Evolutionary conservation across 2,888 invertebrate genomes (phyloP).

Genomic region (Sinopyrophorus schimmeli): DNA sequence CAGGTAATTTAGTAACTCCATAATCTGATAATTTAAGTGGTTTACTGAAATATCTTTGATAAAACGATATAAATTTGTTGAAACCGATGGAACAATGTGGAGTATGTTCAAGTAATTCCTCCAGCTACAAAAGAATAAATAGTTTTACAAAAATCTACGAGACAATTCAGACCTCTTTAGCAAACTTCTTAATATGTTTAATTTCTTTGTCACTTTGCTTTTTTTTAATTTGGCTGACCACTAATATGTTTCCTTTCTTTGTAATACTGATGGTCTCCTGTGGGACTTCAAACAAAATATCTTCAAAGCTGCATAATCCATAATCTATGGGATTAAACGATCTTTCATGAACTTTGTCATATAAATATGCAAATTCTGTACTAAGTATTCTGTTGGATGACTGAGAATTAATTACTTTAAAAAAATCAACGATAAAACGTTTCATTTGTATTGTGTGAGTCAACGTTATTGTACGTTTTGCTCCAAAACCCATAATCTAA

Average conservation of each 20-base stretch:
- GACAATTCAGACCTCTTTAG: constrained; percentile 66
- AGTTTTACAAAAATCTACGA: background rate
- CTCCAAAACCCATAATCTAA: constrained; percentile 88
- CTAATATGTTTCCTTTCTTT: constrained; percentile 60
- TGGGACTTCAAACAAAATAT: constrained; percentile 74
- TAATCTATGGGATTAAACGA: constrained; percentile 78
- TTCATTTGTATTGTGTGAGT: constrained; percentile 86
- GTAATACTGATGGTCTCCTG: constrained; percentile 70
- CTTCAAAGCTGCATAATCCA: constrained; percentile 81
- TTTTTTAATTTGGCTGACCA: constrained; percentile 78
- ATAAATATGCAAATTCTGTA: constrained; percentile 67
- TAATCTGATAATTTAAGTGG: constrained; percentile 92
- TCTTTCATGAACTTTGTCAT: constrained; percentile 50
- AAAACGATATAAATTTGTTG: constrained; percentile 91
- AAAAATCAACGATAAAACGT: constrained; percentile 88
- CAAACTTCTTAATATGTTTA: constrained; percentile 81
- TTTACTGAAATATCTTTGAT: constrained; percentile 92
- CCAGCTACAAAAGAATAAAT: constrained; percentile 60
- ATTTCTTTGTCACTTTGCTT: constrained; percentile 85
- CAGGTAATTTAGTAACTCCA: constrained; percentile 89
- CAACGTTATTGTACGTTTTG: constrained; percentile 81
- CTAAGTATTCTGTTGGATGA: constrained; percentile 74
- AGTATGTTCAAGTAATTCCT: constrained; percentile 83
- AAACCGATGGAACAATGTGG: constrained; percentile 87
- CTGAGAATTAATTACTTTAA: constrained; percentile 80